These are phyloP conservation scores for Rhipidura dahli DNA, from an alignment of 2,113 vertebrate genomes.

Conservation along the genomic window DNA sequence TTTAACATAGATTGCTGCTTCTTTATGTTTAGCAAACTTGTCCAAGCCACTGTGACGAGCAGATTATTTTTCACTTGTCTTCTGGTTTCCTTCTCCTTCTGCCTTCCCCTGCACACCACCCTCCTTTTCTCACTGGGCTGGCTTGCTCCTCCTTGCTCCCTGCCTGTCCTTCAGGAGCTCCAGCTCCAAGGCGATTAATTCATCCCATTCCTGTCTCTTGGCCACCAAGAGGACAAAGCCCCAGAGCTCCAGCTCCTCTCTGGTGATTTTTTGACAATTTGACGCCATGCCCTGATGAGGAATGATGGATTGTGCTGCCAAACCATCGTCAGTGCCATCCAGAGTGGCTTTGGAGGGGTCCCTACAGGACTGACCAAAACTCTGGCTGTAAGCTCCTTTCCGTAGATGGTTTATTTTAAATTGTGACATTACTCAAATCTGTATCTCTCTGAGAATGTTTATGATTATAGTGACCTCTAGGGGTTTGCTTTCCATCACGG, in stretches of 20 bases:
- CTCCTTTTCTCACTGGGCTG: not conserved
- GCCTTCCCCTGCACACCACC: not conserved
- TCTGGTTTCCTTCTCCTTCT: not conserved
- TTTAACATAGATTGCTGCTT: not conserved
- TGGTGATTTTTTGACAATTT: not conserved
- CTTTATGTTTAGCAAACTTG: not conserved
- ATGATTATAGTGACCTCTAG: slow-evolving; percentile 75
- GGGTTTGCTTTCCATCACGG: slow-evolving; percentile 33
- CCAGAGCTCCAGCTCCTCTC: not conserved
- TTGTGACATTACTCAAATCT: not conserved
- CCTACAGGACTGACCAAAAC: not conserved
- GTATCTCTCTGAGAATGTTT: not conserved
- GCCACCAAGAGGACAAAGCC: not conserved
- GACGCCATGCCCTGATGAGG: not conserved
- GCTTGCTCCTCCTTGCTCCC: not conserved
- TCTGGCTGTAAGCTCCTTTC: not conserved
- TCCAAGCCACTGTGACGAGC: not conserved
- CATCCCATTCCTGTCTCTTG: not conserved
- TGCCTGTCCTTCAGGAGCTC: not conserved
- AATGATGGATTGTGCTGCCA: not conserved
- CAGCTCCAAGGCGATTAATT: not conserved
- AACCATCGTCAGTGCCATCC: not conserved
- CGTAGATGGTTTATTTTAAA: not conserved
- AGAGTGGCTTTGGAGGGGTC: not conserved
- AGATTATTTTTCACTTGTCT: not conserved